Conservation (phyloP, 2,113 vertebrate genomes). For the Anhinga anhinga region DNA sequence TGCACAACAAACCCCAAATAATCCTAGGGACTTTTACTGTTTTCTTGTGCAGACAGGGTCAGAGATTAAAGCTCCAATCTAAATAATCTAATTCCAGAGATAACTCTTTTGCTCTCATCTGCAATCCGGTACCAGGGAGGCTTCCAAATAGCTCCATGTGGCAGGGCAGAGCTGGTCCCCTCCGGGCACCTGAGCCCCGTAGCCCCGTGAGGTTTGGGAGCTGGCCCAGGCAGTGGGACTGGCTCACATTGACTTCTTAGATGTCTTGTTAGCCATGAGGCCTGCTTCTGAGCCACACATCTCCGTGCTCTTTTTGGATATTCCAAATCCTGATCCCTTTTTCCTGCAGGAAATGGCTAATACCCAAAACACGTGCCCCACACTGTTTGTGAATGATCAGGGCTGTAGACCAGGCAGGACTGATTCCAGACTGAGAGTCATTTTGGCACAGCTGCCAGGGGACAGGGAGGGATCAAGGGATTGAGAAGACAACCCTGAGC, state of each 20-base stretch:
- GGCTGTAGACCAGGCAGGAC: background rate
- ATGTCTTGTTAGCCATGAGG: background rate
- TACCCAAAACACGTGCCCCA: background rate
- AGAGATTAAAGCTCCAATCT: constrained; percentile 58
- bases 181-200: background rate
- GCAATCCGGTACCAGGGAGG: background rate
- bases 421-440: background rate
- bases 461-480: background rate
- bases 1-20: background rate
- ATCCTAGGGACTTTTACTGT: constrained; percentile 24
- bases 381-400: fast-evolving
- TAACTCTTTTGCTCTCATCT: constrained; percentile 57
- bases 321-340: background rate
- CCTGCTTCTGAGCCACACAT: background rate
- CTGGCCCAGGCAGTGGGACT: background rate
- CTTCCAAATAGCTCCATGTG: background rate
- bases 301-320: background rate
- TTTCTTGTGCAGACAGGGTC: constrained; percentile 12
- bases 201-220: background rate
- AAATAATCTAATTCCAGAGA: constrained; percentile 69
- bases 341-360: background rate
- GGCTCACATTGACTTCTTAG: background rate
- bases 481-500: background rate
- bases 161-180: background rate
- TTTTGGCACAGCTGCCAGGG: background rate